Percentiles rank a stretch among this genome's conserved stretches.
Evolutionary conservation across 1,140 invertebrate genomes (phyloP).

Genomic region (Diachasma alloeum): DNA sequence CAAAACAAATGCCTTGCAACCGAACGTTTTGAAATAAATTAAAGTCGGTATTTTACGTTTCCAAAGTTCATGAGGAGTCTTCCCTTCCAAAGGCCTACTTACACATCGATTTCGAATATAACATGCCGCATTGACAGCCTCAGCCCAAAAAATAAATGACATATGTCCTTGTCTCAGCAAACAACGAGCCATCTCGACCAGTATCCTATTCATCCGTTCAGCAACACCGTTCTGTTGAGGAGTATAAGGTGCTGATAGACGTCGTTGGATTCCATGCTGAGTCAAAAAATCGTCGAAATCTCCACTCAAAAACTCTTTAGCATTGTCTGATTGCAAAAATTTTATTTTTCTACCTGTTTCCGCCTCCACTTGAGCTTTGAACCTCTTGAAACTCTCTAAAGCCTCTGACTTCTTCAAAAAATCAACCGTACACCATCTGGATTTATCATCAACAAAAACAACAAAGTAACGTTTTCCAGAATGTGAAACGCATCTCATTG

Average conservation of each 20-base stretch:
- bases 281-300: background rate
- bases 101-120: constrained; percentile 50
- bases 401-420: constrained; percentile 49
- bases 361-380: constrained; percentile 40
- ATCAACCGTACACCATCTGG: constrained; percentile 37
- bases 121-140: constrained; percentile 45
- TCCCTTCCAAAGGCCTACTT: too few species aligned
- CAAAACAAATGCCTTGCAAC: constrained; percentile 17
- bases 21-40: constrained; percentile 33
- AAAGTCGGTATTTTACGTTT: constrained; percentile 27
- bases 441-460: constrained; percentile 46
- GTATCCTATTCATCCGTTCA: too few species aligned
- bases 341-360: constrained; percentile 43
- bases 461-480: constrained; percentile 37
- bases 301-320: constrained; percentile 44
- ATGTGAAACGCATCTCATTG: background rate
- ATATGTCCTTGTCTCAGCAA: constrained; percentile 32
- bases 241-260: constrained; percentile 31
- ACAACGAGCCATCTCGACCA: constrained; percentile 40
- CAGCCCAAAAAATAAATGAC: constrained; percentile 49
- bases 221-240: constrained; percentile 40
- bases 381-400: constrained; percentile 37
- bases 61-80: too few species aligned
- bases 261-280: constrained; percentile 21
- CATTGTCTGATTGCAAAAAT: constrained; percentile 43